phyloP scores from a whole-genome alignment of 2,113 vertebrate genomes.

The Nyctibius bracteatus region DNA sequence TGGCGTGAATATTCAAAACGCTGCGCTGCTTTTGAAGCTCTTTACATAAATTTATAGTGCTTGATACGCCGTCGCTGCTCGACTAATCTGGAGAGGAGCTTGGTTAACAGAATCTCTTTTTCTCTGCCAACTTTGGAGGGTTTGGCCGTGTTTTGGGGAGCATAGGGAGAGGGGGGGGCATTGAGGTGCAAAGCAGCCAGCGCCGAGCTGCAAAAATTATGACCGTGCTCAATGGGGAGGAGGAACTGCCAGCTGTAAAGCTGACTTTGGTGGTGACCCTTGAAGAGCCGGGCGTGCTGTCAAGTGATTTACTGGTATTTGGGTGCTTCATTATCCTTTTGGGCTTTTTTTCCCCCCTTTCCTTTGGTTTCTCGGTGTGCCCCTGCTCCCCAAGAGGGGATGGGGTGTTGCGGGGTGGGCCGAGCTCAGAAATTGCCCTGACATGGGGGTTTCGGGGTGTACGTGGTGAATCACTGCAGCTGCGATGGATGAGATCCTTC shows the following conservation, averaged over 20 bases:
- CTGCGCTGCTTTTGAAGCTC: background rate
- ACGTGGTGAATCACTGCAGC: rapidly evolving
- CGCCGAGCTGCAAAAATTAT: background rate
- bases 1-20: constrained; percentile 44
- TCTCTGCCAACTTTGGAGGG: background rate
- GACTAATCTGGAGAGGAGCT: background rate
- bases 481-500: background rate
- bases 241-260: background rate
- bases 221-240: background rate
- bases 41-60: background rate
- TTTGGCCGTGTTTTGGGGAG: background rate
- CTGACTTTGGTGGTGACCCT: constrained; percentile 4
- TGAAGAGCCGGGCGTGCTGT: background rate
- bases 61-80: background rate
- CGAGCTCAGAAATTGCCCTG: background rate
- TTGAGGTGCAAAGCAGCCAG: background rate
- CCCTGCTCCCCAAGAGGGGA: background rate
- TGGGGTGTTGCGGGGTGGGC: rapidly evolving
- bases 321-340: background rate
- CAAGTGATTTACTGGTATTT: background rate
- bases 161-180: background rate
- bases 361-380: background rate
- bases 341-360: background rate
- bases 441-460: rapidly evolving
- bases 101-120: background rate